Base-by-base conservation (phyloP, 2,797 vertebrate species). In the Morelia viridis region DNA sequence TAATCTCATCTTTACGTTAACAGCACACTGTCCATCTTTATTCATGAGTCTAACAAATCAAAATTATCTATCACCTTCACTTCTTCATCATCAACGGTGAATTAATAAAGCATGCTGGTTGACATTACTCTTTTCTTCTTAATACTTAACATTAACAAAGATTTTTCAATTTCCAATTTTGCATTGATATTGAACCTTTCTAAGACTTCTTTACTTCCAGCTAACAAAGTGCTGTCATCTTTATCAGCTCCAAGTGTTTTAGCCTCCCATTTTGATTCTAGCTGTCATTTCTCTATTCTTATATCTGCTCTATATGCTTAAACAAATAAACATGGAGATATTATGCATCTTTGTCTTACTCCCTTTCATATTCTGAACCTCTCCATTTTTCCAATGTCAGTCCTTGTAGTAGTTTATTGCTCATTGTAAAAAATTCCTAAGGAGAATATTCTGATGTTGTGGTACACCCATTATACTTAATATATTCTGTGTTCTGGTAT, bases 1-100 rank as follows among this genome's bases (percentile, higher is more conserved):
- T 76, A 86, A 86, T 87, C 28, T n/a, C 85, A 60, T 58, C 12
- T 58, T 56, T 58, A 58, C 28, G 17, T 56, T 87, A 87, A 60
- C 85, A 26, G 35, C 41, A 46, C 3, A 80, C 24, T 80, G 83
- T 93, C 95, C 93, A 93, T 93, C 92, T 92, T 85, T 60, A 86
- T 93, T 64, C 94, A 95, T 95, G 89, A 91, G 89, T 94, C 91
- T 60, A 87, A 87, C 86, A 62, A 61, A 87, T 62, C 31, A 87
- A 41, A 87, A 94, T 92, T 95, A 93, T 50, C 61, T 64, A 91
- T 91, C 65, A 89, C 91, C 93, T 93, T 57, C 50, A 58, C 28
- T 58, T 86, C n/a, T 86, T n/a, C 71, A 24, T 19, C 1, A 80
- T 80, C 76, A 80, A 80, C 8, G 1, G 41, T 80, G 76, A 80